phyloP scores from a whole-genome alignment of 2,797 vertebrate species.

The Morelia viridis region DNA sequence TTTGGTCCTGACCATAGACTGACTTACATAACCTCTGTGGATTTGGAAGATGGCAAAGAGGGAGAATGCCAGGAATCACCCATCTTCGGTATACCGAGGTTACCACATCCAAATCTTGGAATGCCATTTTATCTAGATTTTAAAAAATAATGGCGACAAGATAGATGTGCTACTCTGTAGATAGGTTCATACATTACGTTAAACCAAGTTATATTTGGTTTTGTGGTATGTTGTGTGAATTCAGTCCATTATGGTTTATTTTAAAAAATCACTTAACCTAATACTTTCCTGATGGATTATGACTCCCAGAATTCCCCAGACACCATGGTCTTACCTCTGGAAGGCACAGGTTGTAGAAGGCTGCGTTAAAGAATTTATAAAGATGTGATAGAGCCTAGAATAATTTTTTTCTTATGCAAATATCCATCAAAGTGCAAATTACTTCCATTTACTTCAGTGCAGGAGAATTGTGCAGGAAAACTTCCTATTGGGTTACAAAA shows the following conservation, averaged over 20 bases:
- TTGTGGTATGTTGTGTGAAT: neutral
- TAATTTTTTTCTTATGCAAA: neutral
- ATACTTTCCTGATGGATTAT: neutral
- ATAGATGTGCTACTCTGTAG: neutral
- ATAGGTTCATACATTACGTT: neutral
- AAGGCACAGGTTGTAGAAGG: neutral
- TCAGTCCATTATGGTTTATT: neutral
- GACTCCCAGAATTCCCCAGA: neutral
- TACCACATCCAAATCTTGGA: too few species aligned
- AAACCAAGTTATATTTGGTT: neutral
- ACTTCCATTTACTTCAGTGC: neutral
- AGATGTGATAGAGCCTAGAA: neutral
- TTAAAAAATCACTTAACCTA: neutral
- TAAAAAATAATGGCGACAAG: neutral
- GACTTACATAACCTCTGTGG: too few species aligned
- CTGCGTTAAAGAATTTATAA: neutral
- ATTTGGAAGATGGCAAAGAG: too few species aligned
- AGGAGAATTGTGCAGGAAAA: neutral
- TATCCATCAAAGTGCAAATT: neutral
- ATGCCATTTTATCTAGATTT: neutral
- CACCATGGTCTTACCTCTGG: neutral
- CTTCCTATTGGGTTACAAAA: neutral
- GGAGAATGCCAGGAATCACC: too few species aligned
- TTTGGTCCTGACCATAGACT: too few species aligned
- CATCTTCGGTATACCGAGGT: too few species aligned